A percentile compares a stretch with the other conserved stretches of the same genome.
phyloP scores from a whole-genome alignment of 1,140 invertebrate genomes.

The Eubasilissa regina region DNA sequence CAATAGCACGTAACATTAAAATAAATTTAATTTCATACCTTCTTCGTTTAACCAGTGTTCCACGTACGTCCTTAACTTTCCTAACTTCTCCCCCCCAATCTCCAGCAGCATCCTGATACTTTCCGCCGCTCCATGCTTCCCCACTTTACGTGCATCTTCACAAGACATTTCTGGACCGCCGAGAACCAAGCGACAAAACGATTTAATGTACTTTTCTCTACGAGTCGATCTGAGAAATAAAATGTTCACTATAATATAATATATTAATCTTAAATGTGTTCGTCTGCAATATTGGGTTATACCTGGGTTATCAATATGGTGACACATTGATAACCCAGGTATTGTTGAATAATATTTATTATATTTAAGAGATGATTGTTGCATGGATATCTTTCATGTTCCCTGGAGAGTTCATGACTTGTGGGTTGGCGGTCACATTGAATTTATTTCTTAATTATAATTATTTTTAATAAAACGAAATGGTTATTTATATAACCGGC shows the following conservation, averaged over 20 bases:
- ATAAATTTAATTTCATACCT: no score
- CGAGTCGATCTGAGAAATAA: background rate
- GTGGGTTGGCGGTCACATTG: no score
- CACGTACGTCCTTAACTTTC: conserved; percentile 49
- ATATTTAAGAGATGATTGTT: no score
- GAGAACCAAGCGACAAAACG: background rate
- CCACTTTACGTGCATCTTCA: conserved; percentile 54
- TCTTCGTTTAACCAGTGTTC: conserved; percentile 49
- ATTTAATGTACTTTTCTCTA: background rate
- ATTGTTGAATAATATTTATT: no score
- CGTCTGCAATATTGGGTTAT: background rate
- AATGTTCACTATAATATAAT: background rate
- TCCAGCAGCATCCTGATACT: conserved; percentile 59
- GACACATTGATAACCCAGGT: no score
- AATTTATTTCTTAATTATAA: no score
- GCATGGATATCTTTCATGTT: no score
- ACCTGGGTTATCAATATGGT: background rate
- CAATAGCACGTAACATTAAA: no score
- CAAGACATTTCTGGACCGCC: background rate
- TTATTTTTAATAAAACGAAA: no score
- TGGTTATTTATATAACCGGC: no score
- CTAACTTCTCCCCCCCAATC: conserved; percentile 57
- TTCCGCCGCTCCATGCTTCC: conserved; percentile 58
- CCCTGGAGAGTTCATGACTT: no score
- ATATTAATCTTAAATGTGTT: background rate